A percentile compares a stretch with the other conserved stretches of the same genome.
Conservation (phyloP, 2,888 invertebrate species). For the Ornithoptera alexandrae region DNA sequence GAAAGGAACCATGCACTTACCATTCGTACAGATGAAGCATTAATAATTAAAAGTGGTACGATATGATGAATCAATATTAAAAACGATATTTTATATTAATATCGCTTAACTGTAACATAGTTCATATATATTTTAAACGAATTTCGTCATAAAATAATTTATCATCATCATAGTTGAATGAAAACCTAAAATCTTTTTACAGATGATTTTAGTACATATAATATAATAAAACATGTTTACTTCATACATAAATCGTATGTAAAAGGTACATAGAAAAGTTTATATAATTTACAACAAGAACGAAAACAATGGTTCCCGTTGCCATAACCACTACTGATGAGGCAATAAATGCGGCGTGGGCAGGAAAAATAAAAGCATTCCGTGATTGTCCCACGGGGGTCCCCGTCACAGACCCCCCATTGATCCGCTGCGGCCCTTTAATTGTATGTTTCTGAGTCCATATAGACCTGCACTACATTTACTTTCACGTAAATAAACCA, state of each 20-base stretch:
- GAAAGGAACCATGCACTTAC: not conserved
- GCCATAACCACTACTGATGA: constrained; percentile 63
- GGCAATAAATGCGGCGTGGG: constrained; percentile 64
- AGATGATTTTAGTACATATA: not conserved
- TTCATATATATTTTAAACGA: not conserved
- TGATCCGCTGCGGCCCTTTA: constrained; percentile 26
- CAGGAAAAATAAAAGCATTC: constrained; percentile 75
- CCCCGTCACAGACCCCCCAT: constrained; percentile 20
- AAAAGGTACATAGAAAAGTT: not conserved
- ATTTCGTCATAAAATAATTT: not conserved
- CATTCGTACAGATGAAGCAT: not conserved
- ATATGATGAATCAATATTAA: not conserved
- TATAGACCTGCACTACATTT: not conserved
- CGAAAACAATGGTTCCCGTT: constrained; percentile 46
- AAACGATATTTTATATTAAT: too few species aligned
- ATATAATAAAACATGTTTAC: not conserved
- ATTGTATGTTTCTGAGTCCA: constrained; percentile 26
- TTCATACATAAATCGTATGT: not conserved
- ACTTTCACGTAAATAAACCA: constrained; percentile 2
- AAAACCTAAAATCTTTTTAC: too few species aligned
- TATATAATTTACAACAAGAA: constrained; percentile 32
- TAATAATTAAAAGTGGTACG: constrained; percentile 12
- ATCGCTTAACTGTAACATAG: too few species aligned
- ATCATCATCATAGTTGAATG: too few species aligned
- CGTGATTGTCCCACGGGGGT: constrained; percentile 60